Evolutionary conservation across 23 tunicate species (phyloP).

Genomic region (Trididemnum clinides): DNA sequence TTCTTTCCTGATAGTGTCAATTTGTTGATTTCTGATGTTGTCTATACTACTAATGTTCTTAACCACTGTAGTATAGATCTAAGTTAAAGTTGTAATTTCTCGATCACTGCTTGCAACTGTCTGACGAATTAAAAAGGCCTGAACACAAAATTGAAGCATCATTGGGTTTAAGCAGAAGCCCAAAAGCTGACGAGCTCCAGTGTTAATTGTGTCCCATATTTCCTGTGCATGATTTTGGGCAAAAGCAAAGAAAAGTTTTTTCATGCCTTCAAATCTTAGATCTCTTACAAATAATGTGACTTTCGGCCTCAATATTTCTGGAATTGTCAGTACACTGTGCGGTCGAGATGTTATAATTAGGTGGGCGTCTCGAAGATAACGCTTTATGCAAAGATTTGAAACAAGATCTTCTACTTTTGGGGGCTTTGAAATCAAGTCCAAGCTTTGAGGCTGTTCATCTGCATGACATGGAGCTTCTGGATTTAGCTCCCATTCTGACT

Average conservation of each 20-base stretch:
- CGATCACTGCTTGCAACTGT: background rate
- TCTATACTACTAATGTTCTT: background rate
- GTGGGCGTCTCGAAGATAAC: background rate
- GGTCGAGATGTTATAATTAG: conserved; percentile 36
- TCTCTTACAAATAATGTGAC: conserved; percentile 7
- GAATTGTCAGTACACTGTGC: conserved; percentile 10
- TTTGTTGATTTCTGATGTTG: background rate
- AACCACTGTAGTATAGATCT: conserved; percentile 1
- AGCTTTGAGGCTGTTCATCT: background rate
- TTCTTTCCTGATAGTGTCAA: background rate
- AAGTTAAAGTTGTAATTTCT: conserved; percentile 12
- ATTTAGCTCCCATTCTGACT: conserved; percentile 7
- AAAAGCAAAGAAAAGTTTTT: conserved; percentile 6
- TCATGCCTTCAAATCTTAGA: conserved; percentile 3
- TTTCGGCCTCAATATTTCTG: background rate
- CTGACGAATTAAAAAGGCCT: background rate
- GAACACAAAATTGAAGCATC: conserved; percentile 14
- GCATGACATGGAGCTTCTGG: background rate
- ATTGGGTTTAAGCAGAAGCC: conserved; percentile 25
- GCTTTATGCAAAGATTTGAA: conserved; percentile 17
- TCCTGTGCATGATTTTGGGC: conserved; percentile 8
- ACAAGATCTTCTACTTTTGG: background rate
- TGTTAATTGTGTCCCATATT: conserved; percentile 18
- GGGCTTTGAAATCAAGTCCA: too few relatives aligned
- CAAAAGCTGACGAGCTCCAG: conserved; percentile 27